A percentile compares a stretch with the other conserved stretches of the same genome.
Conservation (phyloP, 2,888 invertebrate species). For the Brachycybe producta region DNA sequence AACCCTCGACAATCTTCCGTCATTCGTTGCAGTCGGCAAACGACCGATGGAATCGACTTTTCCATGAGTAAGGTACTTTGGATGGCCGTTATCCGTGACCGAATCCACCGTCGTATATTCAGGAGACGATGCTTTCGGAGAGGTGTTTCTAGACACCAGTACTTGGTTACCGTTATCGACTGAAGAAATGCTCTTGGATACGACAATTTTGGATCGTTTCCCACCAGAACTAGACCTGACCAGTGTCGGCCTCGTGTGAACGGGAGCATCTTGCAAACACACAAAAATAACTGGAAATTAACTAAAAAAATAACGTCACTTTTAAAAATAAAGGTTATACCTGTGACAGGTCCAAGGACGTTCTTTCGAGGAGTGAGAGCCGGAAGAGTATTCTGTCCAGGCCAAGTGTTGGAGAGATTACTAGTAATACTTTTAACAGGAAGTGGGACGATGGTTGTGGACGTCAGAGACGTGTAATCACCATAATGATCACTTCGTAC, state of each 20-base stretch:
- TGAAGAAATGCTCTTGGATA: no score
- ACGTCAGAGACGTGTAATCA: background rate
- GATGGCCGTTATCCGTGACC: no score
- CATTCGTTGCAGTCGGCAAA: no score
- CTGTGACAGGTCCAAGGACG: slow-evolving; percentile 5
- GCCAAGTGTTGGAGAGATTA: slow-evolving; percentile 4
- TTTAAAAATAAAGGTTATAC: background rate
- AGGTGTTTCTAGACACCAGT: no score
- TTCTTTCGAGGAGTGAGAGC: slow-evolving; percentile 3
- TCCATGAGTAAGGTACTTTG: no score
- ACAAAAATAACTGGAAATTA: background rate
- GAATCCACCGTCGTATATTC: no score
- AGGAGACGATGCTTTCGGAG: no score
- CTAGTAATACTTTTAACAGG: background rate
- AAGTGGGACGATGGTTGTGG: background rate
- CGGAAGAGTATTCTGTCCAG: slow-evolving; percentile 1
- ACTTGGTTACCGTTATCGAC: no score
- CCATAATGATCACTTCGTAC: background rate
- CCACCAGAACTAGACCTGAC: slow-evolving; percentile 11
- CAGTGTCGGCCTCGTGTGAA: slow-evolving; percentile 5
- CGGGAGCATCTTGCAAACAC: slow-evolving; percentile 8
- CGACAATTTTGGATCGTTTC: no score
- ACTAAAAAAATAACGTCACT: background rate
- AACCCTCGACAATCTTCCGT: no score
- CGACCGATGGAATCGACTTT: no score